Conservation (phyloP, 1,140 invertebrate species). For the Centruroides vittatus region DNA sequence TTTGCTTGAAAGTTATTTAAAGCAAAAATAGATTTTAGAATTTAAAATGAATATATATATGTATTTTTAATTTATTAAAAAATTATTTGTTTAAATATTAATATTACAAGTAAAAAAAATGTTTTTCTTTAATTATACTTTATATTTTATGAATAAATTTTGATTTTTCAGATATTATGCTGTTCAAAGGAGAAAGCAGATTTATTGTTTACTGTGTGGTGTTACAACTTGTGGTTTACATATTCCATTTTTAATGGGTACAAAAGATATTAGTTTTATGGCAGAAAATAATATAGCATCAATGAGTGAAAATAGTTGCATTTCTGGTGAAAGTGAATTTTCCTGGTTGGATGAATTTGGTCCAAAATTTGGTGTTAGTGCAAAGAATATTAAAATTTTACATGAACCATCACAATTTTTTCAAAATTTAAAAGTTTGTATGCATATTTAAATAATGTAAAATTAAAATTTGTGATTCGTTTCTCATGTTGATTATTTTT, state of each 20-base stretch:
- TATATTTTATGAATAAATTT: too few relatives aligned
- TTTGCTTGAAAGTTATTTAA: too few relatives aligned
- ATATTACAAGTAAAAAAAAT: too few relatives aligned
- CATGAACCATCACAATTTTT: constrained; percentile 28
- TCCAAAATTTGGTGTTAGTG: constrained; percentile 27
- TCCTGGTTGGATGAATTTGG: constrained; percentile 25
- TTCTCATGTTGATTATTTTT: background rate
- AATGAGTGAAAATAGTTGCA: background rate
- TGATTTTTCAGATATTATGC: background rate
- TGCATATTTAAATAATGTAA: background rate
- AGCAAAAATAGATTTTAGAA: too few relatives aligned
- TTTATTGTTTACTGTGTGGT: background rate
- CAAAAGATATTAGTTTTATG: background rate
- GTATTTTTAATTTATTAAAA: too few relatives aligned
- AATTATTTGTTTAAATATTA: too few relatives aligned
- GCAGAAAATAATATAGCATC: background rate
- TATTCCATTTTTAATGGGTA: background rate
- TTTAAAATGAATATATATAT: too few relatives aligned
- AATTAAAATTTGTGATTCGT: background rate
- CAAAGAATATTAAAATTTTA: constrained; percentile 26
- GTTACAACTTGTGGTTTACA: constrained; percentile 1
- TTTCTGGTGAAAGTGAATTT: background rate
- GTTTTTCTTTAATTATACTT: too few relatives aligned
- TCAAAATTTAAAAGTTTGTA: constrained; percentile 23
- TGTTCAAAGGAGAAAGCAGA: background rate